These are phyloP conservation scores for Myodes glareolus DNA, from an alignment of 2,113 vertebrate genomes.

Conservation along the genomic window DNA sequence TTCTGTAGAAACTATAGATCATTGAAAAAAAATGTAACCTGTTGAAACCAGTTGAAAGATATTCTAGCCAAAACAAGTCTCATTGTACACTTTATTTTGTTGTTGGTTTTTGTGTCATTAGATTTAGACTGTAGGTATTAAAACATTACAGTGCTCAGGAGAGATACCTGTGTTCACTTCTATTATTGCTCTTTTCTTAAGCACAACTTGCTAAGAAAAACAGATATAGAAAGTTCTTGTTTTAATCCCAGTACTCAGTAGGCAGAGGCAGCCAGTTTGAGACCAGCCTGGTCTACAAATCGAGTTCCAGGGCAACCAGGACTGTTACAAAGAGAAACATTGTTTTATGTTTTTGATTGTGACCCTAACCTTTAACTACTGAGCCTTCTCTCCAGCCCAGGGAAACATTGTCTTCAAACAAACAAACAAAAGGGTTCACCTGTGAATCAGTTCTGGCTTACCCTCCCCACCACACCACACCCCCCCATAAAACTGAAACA, in stretches of 20 bases:
- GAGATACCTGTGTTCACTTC: slow-evolving; percentile 19
- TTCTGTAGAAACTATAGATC: slow-evolving; percentile 44
- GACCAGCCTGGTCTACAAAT: neutral
- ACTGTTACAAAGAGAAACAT: neutral
- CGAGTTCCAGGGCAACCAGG: too few relatives aligned
- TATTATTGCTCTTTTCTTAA: slow-evolving; percentile 38
- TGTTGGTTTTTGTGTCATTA: neutral
- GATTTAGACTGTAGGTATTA: neutral
- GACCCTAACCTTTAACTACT: too few relatives aligned
- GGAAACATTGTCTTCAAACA: too few relatives aligned
- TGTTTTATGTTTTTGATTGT: too few relatives aligned
- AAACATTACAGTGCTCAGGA: slow-evolving; percentile 24
- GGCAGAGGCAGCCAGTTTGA: neutral
- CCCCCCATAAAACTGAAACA: neutral
- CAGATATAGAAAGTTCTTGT: neutral
- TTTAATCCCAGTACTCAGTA: neutral
- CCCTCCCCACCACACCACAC: neutral
- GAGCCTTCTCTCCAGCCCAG: too few relatives aligned
- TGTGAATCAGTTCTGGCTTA: neutral
- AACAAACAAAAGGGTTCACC: neutral
- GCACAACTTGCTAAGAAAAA: neutral
- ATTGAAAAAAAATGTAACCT: neutral
- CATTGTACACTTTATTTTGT: neutral
- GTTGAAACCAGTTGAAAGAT: slow-evolving; percentile 23
- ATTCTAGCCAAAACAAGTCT: slow-evolving; percentile 36